phyloP scores from a whole-genome alignment of 2,888 invertebrate species.

The Fragum whitleyi region DNA sequence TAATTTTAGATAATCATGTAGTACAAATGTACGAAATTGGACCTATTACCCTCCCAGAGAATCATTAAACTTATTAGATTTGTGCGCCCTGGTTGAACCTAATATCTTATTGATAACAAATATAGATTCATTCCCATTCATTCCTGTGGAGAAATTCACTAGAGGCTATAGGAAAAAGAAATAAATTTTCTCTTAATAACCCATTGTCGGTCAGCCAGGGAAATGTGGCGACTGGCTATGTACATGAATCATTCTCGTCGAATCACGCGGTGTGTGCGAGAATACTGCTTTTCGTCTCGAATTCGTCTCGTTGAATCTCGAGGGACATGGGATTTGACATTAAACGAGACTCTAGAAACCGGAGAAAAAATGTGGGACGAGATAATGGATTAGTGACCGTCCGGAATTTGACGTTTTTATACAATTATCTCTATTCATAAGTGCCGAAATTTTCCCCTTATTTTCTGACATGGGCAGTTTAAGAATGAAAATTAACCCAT shows the following conservation, averaged over 20 bases:
- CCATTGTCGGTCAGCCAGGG: not conserved
- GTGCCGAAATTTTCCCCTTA: too few relatives aligned
- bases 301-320: not conserved
- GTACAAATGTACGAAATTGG: not conserved
- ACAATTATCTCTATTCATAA: not conserved
- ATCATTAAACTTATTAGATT: conserved; percentile 21
- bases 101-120: conserved; percentile 17
- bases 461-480: too few relatives aligned
- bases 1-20: not conserved
- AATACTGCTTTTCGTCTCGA: not conserved
- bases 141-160: conserved; percentile 5
- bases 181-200: conserved; percentile 11
- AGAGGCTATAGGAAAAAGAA: conserved; percentile 5
- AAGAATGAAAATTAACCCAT: too few relatives aligned
- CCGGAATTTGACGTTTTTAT: not conserved
- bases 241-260: conserved; percentile 7
- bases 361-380: not conserved
- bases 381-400: conserved; percentile 8
- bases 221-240: not conserved
- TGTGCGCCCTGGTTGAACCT: conserved; percentile 15
- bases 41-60: not conserved
- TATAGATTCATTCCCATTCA: conserved; percentile 2
- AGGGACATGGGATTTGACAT: conserved; percentile 4
- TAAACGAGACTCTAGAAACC: not conserved
- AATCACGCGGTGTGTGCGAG: not conserved